Conservation (phyloP, 2,888 invertebrate species). For the Macrophya alboannulata region DNA sequence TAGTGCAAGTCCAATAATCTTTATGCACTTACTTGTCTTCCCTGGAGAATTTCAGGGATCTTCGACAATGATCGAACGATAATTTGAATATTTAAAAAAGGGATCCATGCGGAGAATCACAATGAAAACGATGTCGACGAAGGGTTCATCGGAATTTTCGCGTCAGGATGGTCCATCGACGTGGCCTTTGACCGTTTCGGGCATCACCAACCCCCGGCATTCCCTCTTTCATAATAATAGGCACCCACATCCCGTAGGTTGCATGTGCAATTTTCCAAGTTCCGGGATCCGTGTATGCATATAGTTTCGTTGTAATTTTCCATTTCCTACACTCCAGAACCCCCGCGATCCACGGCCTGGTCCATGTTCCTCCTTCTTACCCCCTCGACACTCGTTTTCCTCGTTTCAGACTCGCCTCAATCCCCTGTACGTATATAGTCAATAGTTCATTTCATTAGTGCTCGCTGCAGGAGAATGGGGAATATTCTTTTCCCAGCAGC, state of each 20-base stretch:
- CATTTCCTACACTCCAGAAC: neutral
- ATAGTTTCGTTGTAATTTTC: neutral
- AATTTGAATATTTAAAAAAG: neutral
- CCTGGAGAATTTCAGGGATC: neutral
- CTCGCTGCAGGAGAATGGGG: neutral
- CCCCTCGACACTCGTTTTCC: conserved; percentile 4
- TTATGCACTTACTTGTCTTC: neutral
- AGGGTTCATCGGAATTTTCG: neutral
- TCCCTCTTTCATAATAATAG: neutral
- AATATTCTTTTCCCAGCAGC: neutral
- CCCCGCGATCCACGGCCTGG: neutral
- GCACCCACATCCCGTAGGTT: neutral
- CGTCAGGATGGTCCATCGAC: conserved; percentile 8
- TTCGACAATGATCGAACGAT: neutral
- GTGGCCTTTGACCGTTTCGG: conserved; percentile 28
- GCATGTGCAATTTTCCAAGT: neutral
- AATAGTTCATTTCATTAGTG: conserved; percentile 24
- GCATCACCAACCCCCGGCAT: neutral
- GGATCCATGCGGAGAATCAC: no score
- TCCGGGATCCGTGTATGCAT: neutral
- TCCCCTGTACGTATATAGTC: neutral
- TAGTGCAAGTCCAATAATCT: neutral
- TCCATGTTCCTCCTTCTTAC: conserved; percentile 20
- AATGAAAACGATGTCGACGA: neutral
- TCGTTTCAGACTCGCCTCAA: neutral